Percentiles rank a stretch among this genome's conserved stretches.
Conservation (phyloP, 2,888 invertebrate genomes). For the Parnassius smintheus region DNA sequence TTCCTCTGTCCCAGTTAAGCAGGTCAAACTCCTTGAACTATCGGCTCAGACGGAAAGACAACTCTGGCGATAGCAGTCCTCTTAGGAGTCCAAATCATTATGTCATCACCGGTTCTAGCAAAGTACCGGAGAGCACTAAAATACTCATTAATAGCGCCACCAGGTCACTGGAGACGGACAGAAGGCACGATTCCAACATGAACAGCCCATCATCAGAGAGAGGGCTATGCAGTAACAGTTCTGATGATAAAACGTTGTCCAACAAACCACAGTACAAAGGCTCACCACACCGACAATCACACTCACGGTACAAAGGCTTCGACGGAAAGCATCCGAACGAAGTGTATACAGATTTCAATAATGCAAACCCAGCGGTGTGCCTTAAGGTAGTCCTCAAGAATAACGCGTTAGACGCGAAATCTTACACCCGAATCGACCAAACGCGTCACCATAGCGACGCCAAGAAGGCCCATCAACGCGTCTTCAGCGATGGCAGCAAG, state of each 20-base stretch:
- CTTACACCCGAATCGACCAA: conserved; percentile 66
- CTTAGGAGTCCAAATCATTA: conserved; percentile 72
- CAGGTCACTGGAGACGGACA: conserved; percentile 65
- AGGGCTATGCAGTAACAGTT: conserved; percentile 65
- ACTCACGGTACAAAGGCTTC: conserved; percentile 74
- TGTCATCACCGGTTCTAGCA: conserved; percentile 70
- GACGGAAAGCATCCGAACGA: conserved; percentile 65
- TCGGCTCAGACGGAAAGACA: conserved; percentile 63
- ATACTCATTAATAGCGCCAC: conserved; percentile 63
- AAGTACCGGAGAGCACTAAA: conserved; percentile 52
- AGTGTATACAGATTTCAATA: conserved; percentile 37
- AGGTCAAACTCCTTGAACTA: conserved; percentile 76
- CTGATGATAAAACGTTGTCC: conserved; percentile 72
- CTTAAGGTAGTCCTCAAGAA: conserved; percentile 70
- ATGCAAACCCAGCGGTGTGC: conserved; percentile 59
- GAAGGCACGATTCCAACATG: conserved; percentile 63
- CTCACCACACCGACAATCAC: conserved; percentile 75
- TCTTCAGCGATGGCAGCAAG: conserved; percentile 53
- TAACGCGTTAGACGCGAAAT: conserved; percentile 63
- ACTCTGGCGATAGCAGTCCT: conserved; percentile 66
- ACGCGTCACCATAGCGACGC: conserved; percentile 64
- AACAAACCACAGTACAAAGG: conserved; percentile 66
- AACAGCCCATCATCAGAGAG: conserved; percentile 68
- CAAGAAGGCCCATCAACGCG: conserved; percentile 54
- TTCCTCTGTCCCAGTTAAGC: conserved; percentile 71